Conservation (phyloP, 2,113 vertebrate species). For the Cyrtonyx montezumae region DNA sequence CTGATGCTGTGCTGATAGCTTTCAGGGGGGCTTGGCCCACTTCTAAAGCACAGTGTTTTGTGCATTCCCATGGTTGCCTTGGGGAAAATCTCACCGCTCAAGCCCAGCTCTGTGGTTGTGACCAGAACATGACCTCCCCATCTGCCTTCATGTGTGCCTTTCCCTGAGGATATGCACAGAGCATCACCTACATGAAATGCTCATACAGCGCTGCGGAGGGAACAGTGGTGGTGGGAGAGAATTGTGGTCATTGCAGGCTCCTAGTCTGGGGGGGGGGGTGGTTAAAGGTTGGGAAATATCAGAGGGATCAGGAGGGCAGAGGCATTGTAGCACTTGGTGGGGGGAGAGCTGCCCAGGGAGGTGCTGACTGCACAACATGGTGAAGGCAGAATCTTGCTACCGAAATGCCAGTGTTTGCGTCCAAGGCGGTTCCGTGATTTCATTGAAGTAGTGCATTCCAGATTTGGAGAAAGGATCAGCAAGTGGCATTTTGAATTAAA, state of each 20-base stretch:
- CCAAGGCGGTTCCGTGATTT: fast-evolving
- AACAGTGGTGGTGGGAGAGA: background rate
- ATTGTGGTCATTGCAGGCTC: background rate
- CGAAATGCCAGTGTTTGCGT: background rate
- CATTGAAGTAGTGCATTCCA: background rate
- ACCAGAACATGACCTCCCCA: background rate
- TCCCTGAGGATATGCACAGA: background rate
- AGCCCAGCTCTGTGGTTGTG: background rate
- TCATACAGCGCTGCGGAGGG: background rate
- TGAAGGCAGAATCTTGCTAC: background rate
- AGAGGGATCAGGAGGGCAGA: background rate
- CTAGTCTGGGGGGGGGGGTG: background rate
- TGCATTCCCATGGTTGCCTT: background rate
- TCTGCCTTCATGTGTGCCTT: background rate
- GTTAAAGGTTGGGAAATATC: background rate
- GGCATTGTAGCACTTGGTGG: background rate
- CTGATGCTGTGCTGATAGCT: background rate
- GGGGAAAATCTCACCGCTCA: background rate
- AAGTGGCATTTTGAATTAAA: background rate
- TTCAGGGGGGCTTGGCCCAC: fast-evolving
- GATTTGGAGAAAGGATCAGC: background rate
- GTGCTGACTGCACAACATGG: background rate
- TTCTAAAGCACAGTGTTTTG: background rate
- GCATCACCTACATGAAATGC: background rate
- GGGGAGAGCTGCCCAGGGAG: background rate